These are phyloP conservation scores for Felis chaus DNA, from an alignment of 2,113 vertebrate genomes.

Conservation along the genomic window DNA sequence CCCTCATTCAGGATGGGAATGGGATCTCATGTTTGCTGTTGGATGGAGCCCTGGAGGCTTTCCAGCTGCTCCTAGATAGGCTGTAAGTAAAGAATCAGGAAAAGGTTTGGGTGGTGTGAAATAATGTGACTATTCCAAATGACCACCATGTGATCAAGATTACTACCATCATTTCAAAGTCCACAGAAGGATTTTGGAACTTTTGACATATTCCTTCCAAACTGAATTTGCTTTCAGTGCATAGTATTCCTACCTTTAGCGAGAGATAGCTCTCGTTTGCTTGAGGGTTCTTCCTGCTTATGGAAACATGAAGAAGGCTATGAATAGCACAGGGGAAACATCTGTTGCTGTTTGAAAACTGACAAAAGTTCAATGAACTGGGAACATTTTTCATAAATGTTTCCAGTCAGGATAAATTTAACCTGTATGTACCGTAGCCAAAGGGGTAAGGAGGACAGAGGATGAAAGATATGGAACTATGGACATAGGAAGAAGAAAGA, in stretches of 20 bases:
- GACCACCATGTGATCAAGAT: background rate
- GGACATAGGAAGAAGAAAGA: background rate
- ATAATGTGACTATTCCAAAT: background rate
- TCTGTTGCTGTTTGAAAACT: slow-evolving; percentile 39
- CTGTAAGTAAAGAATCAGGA: background rate
- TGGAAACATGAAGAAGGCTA: background rate
- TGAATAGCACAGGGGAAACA: slow-evolving; percentile 58
- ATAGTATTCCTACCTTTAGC: background rate
- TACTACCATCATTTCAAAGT: background rate
- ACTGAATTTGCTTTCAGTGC: background rate
- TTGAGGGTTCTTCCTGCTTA: background rate
- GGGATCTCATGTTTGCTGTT: background rate
- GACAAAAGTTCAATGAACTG: slow-evolving; percentile 41
- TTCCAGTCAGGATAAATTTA: slow-evolving; percentile 14
- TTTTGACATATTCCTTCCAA: background rate
- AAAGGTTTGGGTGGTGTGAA: background rate
- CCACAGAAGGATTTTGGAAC: slow-evolving; percentile 1
- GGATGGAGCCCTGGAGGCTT: background rate
- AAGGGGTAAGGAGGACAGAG: background rate
- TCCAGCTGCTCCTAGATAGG: slow-evolving; percentile 31
- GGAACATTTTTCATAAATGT: background rate
- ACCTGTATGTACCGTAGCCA: background rate
- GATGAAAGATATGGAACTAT: background rate
- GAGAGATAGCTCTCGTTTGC: background rate
- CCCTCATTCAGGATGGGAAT: background rate